These are phyloP conservation scores for Pteropus rufus DNA, from an alignment of 2,797 vertebrate genomes.

Conservation along the genomic window DNA sequence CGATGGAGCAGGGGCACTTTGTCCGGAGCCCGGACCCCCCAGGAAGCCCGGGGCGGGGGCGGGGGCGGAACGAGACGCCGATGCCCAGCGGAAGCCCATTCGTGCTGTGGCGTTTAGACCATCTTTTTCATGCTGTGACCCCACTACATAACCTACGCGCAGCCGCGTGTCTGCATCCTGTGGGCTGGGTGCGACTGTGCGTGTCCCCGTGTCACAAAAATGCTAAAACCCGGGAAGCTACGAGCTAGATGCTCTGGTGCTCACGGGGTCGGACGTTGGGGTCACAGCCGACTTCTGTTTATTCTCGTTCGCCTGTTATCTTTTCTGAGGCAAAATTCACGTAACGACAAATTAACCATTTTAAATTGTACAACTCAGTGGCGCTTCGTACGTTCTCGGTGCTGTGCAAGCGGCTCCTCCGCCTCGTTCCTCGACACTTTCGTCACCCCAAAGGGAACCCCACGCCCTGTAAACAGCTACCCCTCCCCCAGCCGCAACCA, in stretches of 20 bases:
- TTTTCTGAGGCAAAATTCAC: background rate
- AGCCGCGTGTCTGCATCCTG: rapidly evolving
- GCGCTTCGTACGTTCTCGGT: background rate
- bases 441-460: background rate
- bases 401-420: background rate
- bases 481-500: background rate
- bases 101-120: rapidly evolving
- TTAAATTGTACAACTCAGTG: background rate
- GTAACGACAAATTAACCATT: background rate
- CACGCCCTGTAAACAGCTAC: background rate
- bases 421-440: background rate
- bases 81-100: background rate
- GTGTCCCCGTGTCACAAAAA: background rate
- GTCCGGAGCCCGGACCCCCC: background rate
- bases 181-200: background rate
- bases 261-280: rapidly evolving
- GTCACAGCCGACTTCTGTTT: background rate
- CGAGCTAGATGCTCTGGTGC: rapidly evolving
- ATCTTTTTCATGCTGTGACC: background rate
- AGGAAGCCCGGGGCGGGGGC: too few relatives aligned
- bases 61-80: background rate
- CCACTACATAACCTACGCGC: rapidly evolving
- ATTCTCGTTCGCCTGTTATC: too few relatives aligned
- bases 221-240: background rate
- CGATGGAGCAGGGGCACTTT: rapidly evolving